These are phyloP conservation scores for Athalia cordata DNA, from an alignment of 2,888 invertebrate genomes.

Conservation along the genomic window DNA sequence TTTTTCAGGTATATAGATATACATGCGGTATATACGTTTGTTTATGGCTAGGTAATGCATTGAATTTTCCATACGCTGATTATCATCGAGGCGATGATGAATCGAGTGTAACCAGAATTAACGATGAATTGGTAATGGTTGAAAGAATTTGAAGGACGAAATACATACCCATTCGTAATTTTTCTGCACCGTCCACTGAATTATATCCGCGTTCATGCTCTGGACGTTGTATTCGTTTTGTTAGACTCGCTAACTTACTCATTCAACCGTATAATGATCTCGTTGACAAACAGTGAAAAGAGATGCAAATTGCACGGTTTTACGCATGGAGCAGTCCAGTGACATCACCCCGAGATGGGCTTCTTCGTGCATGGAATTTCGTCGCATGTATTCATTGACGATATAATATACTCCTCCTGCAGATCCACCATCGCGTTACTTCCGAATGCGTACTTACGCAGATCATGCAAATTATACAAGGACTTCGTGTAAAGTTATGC, in stretches of 20 bases:
- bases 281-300: constrained; percentile 29
- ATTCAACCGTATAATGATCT: constrained; percentile 20
- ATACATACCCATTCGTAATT: no score
- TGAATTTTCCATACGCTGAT: no score
- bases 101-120: no score
- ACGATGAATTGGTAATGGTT: no score
- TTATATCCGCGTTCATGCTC: not conserved
- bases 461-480: not conserved
- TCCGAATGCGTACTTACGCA: constrained; percentile 7
- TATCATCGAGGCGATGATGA: no score
- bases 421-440: not conserved
- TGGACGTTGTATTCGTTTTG: not conserved
- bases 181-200: no score
- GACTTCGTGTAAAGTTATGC: not conserved
- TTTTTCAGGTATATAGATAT: no score
- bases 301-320: constrained; percentile 28
- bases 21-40: no score
- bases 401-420: not conserved
- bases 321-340: not conserved
- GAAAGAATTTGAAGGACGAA: no score
- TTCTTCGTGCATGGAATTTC: constrained; percentile 8
- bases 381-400: constrained; percentile 26
- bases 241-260: constrained; percentile 24
- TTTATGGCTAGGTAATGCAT: no score
- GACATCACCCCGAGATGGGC: constrained; percentile 3